Conservation (phyloP, 1,140 invertebrate species). For the Drosophila orena region DNA sequence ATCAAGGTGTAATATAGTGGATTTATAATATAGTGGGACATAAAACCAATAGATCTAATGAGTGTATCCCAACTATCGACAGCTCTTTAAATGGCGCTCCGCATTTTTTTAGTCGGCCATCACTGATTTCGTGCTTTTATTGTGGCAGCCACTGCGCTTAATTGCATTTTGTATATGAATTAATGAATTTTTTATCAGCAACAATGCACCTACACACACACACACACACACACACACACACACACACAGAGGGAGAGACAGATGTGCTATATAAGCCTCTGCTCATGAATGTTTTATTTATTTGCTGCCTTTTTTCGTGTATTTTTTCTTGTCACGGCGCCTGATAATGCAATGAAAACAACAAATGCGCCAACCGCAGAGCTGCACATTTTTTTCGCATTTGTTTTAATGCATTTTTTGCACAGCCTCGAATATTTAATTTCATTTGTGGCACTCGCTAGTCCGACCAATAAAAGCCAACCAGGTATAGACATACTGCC, state of each 20-base stretch:
- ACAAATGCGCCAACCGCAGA: slow-evolving; percentile 70
- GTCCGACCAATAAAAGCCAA: slow-evolving; percentile 20
- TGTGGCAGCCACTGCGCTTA: slow-evolving; percentile 79
- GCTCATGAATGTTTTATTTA: slow-evolving; percentile 66
- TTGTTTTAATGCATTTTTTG: slow-evolving; percentile 25
- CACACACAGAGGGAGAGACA: slow-evolving; percentile 44
- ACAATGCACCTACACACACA: slow-evolving; percentile 49
- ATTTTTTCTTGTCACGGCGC: slow-evolving; percentile 55
- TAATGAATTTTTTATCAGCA: slow-evolving; percentile 82
- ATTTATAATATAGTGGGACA: too few relatives aligned
- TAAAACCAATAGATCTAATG: neutral
- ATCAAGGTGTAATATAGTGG: too few relatives aligned
- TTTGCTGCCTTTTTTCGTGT: slow-evolving; percentile 45
- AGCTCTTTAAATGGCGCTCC: slow-evolving; percentile 2
- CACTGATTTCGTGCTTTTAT: slow-evolving; percentile 57
- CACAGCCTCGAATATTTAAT: slow-evolving; percentile 66
- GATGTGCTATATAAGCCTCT: slow-evolving; percentile 61
- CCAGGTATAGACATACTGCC: slow-evolving; percentile 27
- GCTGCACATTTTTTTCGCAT: slow-evolving; percentile 37
- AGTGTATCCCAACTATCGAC: slow-evolving; percentile 14
- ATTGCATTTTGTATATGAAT: slow-evolving; percentile 84
- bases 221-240: slow-evolving; percentile 43
- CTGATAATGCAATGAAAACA: slow-evolving; percentile 78
- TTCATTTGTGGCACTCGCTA: slow-evolving; percentile 72
- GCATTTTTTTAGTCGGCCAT: slow-evolving; percentile 46